Conservation (phyloP, 1,140 invertebrate species). For the Papilio aristodemus region DNA sequence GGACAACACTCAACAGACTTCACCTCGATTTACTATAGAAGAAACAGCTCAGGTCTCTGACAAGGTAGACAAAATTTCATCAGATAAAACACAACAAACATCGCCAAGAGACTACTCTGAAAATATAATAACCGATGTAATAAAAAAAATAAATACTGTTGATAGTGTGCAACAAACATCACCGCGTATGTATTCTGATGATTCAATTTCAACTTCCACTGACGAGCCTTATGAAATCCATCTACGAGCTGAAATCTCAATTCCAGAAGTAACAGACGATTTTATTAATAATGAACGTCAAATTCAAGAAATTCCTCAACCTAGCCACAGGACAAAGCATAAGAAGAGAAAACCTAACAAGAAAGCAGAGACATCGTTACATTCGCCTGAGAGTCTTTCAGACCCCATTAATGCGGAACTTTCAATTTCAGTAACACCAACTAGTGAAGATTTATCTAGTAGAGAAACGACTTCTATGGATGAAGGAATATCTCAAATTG, state of each 20-base stretch:
- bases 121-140: slow-evolving; percentile 29
- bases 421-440: slow-evolving; percentile 69
- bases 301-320: slow-evolving; percentile 46
- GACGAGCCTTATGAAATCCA: slow-evolving; percentile 84
- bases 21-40: slow-evolving; percentile 26
- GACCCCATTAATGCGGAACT: slow-evolving; percentile 78
- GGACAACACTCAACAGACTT: slow-evolving; percentile 45
- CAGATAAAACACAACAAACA: slow-evolving; percentile 40
- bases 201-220: slow-evolving; percentile 73
- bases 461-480: slow-evolving; percentile 74
- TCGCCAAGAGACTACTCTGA: slow-evolving; percentile 38
- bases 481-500: slow-evolving; percentile 73
- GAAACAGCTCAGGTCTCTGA: background rate
- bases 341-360: slow-evolving; percentile 74
- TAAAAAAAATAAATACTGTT: slow-evolving; percentile 42
- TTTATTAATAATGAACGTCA: slow-evolving; percentile 66
- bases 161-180: slow-evolving; percentile 79
- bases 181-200: slow-evolving; percentile 68
- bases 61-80: background rate
- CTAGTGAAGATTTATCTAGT: slow-evolving; percentile 69
- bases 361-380: slow-evolving; percentile 60
- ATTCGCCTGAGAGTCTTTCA: slow-evolving; percentile 74
- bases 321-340: slow-evolving; percentile 67
- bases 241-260: slow-evolving; percentile 82
- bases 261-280: slow-evolving; percentile 77